Evolutionary conservation across 2,888 invertebrate genomes (phyloP).

Genomic region (Anticlea derivata): DNA sequence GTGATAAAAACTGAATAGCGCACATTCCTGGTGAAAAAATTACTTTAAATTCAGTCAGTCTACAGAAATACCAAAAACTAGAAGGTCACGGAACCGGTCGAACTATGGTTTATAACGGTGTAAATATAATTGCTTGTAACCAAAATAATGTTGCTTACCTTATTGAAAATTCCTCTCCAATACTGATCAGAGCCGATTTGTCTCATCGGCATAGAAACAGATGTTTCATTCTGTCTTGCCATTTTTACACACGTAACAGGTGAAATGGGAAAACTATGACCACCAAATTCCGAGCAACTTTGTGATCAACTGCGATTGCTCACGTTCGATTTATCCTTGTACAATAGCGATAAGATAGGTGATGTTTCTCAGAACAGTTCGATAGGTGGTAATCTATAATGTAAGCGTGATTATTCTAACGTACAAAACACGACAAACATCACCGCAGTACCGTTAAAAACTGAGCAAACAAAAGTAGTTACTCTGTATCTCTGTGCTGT

Average conservation of each 20-base stretch:
- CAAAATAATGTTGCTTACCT: slow-evolving; percentile 53
- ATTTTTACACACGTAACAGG: slow-evolving; percentile 53
- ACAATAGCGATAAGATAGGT: slow-evolving; percentile 59
- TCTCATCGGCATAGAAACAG: slow-evolving; percentile 71
- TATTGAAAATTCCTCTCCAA: slow-evolving; percentile 79
- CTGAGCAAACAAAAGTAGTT: too few relatives aligned
- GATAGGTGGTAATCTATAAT: slow-evolving; percentile 42
- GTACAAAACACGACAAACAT: slow-evolving; percentile 35
- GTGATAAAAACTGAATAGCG: slow-evolving; percentile 5
- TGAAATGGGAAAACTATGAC: slow-evolving; percentile 36
- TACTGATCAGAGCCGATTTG: slow-evolving; percentile 75
- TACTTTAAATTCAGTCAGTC: slow-evolving; percentile 1
- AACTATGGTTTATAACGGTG: not conserved
- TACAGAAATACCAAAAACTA: slow-evolving; percentile 7
- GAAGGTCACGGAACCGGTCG: slow-evolving; percentile 27
- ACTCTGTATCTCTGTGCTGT: too few relatives aligned
- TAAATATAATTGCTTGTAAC: slow-evolving; percentile 1
- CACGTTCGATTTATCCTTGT: slow-evolving; percentile 55
- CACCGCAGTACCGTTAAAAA: slow-evolving; percentile 47
- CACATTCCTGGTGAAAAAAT: slow-evolving; percentile 9
- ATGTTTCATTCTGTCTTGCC: slow-evolving; percentile 65
- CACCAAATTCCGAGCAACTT: slow-evolving; percentile 36
- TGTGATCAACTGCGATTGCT: slow-evolving; percentile 45
- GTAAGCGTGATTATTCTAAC: slow-evolving; percentile 40
- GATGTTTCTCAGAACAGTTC: slow-evolving; percentile 37